phyloP scores from a whole-genome alignment of 2,888 invertebrate species.

The Prosopocoilus inquinatus region DNA sequence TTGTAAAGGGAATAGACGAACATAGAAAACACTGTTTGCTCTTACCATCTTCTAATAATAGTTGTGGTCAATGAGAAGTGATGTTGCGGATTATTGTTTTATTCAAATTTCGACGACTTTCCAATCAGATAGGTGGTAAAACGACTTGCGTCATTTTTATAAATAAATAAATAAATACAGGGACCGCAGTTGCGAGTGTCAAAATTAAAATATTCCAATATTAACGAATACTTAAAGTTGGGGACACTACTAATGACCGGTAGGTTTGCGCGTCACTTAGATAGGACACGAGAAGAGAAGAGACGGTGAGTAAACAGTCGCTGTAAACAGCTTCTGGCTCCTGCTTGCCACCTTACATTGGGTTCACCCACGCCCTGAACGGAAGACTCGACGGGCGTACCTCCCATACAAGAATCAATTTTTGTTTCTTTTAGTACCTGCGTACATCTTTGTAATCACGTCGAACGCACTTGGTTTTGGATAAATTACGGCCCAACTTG shows the following conservation, averaged over 20 bases:
- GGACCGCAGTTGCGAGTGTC: too few relatives aligned
- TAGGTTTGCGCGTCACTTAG: slow-evolving; percentile 30
- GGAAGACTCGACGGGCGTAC: slow-evolving; percentile 14
- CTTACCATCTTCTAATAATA: too few relatives aligned
- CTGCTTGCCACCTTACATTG: slow-evolving; percentile 14
- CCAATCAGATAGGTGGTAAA: too few relatives aligned
- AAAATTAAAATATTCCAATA: too few relatives aligned
- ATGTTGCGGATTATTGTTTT: too few relatives aligned
- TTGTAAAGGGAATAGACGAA: too few relatives aligned
- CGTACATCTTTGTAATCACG: slow-evolving; percentile 7
- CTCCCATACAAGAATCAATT: slow-evolving; percentile 7
- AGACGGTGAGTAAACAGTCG: slow-evolving; percentile 22
- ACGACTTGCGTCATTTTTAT: too few relatives aligned
- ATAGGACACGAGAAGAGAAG: slow-evolving; percentile 27
- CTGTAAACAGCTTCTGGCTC: slow-evolving; percentile 27
- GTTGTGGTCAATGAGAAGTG: too few relatives aligned
- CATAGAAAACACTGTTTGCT: too few relatives aligned
- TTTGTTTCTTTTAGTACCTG: slow-evolving; percentile 8
- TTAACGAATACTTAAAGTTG: too few relatives aligned
- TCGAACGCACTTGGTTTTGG: slow-evolving; percentile 12
- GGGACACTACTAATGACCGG: slow-evolving; percentile 22
- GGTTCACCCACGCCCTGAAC: slow-evolving; percentile 14
- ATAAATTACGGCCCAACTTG: slow-evolving; percentile 8
- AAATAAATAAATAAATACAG: too few relatives aligned
- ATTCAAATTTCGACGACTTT: too few relatives aligned